Evolutionary conservation across 1,140 invertebrate genomes (phyloP).

Genomic region (Phocides pigmalion): DNA sequence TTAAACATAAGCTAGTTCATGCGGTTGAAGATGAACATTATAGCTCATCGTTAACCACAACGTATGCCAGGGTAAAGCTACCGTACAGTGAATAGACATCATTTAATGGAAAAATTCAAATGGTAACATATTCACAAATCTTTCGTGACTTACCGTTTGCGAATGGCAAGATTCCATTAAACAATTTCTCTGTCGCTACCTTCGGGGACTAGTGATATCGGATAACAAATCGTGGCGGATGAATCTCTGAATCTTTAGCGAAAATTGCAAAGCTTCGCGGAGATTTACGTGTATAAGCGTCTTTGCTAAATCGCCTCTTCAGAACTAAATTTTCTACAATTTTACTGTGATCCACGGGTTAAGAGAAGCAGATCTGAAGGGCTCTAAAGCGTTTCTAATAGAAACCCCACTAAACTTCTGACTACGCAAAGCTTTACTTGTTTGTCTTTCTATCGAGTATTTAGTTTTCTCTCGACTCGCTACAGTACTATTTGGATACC

Average conservation of each 20-base stretch:
- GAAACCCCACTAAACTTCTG: slow-evolving; percentile 55
- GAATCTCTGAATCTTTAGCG: slow-evolving; percentile 54
- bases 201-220: slow-evolving; percentile 37
- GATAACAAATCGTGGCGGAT: slow-evolving; percentile 52
- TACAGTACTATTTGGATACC: slow-evolving; percentile 33
- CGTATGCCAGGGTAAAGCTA: slow-evolving; percentile 24
- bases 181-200: slow-evolving; percentile 39
- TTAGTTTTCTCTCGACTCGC: slow-evolving; percentile 22
- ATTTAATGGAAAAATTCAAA: slow-evolving; percentile 39
- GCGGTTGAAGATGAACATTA: slow-evolving; percentile 37
- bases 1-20: slow-evolving; percentile 51
- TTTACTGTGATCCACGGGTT: slow-evolving; percentile 55
- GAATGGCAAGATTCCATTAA: slow-evolving; percentile 41
- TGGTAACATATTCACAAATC: slow-evolving; percentile 12
- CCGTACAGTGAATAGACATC: slow-evolving; percentile 34
- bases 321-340: slow-evolving; percentile 65
- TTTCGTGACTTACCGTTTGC: slow-evolving; percentile 35
- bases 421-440: slow-evolving; percentile 78
- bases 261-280: slow-evolving; percentile 71
- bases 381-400: slow-evolving; percentile 66
- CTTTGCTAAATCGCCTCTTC: slow-evolving; percentile 62
- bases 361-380: slow-evolving; percentile 57
- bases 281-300: slow-evolving; percentile 64
- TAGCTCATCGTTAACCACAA: slow-evolving; percentile 31
- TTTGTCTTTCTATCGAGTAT: slow-evolving; percentile 34